These are phyloP conservation scores for Alces alces DNA, from an alignment of 2,113 vertebrate species.

Conservation along the genomic window DNA sequence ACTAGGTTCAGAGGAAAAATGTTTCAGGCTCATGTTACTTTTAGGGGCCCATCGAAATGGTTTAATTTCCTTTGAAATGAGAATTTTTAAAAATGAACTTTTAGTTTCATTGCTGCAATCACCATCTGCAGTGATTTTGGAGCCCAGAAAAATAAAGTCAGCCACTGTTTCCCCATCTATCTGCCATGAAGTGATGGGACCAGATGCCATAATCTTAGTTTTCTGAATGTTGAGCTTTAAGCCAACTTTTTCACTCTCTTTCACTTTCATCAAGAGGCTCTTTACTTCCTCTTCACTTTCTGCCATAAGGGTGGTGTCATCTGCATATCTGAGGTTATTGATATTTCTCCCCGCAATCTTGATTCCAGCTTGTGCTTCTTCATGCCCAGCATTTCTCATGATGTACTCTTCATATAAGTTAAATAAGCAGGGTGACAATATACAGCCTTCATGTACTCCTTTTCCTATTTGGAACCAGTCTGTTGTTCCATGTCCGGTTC, in stretches of 20 bases:
- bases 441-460: not conserved
- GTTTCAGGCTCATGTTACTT: not conserved
- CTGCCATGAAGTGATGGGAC: not conserved
- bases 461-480: not conserved
- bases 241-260: not conserved
- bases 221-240: not conserved
- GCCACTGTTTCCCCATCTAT: not conserved
- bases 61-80: conserved; percentile 24
- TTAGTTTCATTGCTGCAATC: not conserved
- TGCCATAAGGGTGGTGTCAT: not conserved
- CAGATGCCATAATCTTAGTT: not conserved
- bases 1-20: not conserved
- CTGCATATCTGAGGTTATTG: not conserved
- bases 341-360: not conserved
- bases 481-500: not conserved
- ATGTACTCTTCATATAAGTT: not conserved
- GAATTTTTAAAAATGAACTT: not conserved
- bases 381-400: not conserved
- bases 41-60: not conserved
- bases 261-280: not conserved
- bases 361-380: not conserved
- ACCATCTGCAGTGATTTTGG: not conserved
- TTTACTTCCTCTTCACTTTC: not conserved
- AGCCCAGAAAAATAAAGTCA: not conserved
- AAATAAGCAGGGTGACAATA: not conserved